A percentile compares a stretch with the other conserved stretches of the same genome.
These are phyloP conservation scores for Ashinkailepas kermadecensis DNA, from an alignment of 2,888 invertebrate genomes.

Conservation along the genomic window DNA sequence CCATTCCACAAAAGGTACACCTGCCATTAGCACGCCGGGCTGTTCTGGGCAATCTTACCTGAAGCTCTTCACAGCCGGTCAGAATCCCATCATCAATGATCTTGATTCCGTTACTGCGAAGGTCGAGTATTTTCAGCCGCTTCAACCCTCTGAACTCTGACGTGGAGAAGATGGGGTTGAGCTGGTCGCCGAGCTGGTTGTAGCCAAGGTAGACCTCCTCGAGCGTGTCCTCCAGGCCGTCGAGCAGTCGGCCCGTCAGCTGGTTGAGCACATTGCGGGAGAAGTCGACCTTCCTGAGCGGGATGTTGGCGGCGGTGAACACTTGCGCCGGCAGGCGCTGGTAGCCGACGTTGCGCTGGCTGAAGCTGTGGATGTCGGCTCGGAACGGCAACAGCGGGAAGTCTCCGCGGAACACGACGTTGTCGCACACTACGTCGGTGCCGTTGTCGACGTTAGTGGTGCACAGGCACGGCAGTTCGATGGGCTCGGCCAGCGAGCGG, in stretches of 20 bases:
- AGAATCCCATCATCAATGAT: constrained; percentile 78
- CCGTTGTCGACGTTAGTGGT: constrained; percentile 39
- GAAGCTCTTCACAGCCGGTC: constrained; percentile 68
- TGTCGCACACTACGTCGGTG: constrained; percentile 72
- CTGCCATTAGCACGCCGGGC: too few relatives aligned
- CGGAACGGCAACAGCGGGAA: constrained; percentile 64
- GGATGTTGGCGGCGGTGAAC: constrained; percentile 62
- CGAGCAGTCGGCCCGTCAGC: constrained; percentile 65
- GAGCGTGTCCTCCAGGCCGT: constrained; percentile 57
- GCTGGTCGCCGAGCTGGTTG: constrained; percentile 78
- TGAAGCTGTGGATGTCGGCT: constrained; percentile 58
- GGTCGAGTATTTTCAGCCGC: constrained; percentile 58
- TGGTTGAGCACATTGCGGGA: constrained; percentile 72
- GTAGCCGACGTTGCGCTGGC: constrained; percentile 69
- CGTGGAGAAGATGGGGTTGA: constrained; percentile 83
- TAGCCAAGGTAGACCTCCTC: constrained; percentile 63
- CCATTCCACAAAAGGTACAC: too few relatives aligned
- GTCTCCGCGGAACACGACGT: constrained; percentile 70
- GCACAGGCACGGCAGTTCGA: constrained; percentile 65
- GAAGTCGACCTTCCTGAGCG: constrained; percentile 63
- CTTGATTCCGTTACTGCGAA: constrained; percentile 71
- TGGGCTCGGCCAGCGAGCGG: constrained; percentile 63
- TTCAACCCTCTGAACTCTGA: constrained; percentile 71
- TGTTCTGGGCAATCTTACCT: constrained; percentile 38
- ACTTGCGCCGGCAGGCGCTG: constrained; percentile 62